These are phyloP conservation scores for Columba janthina DNA, from an alignment of 2,113 vertebrate genomes.

Conservation along the genomic window DNA sequence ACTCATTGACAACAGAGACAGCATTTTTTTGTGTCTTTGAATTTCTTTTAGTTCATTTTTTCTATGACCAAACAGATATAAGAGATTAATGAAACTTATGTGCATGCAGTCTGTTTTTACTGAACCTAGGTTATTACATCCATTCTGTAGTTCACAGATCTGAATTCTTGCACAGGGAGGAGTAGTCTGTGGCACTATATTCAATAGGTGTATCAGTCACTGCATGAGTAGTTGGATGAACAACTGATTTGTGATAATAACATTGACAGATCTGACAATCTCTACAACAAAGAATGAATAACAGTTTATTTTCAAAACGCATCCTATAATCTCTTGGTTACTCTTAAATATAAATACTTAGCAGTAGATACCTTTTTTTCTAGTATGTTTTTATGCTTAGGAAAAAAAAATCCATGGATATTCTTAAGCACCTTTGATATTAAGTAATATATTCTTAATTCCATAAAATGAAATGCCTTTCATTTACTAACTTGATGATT, in stretches of 20 bases:
- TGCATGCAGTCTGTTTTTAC: not conserved
- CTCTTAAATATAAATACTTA: not conserved
- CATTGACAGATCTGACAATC: not conserved
- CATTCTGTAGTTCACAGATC: not conserved
- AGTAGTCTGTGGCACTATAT: fast-evolving
- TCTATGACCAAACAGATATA: fast-evolving
- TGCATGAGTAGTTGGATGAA: not conserved
- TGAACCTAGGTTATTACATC: not conserved
- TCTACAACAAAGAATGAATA: not conserved
- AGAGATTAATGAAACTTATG: not conserved
- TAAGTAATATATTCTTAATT: not conserved
- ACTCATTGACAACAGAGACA: not conserved
- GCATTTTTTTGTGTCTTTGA: not conserved
- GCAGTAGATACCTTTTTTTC: not conserved
- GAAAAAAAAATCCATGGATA: not conserved
- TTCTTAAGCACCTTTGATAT: not conserved
- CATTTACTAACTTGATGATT: not conserved
- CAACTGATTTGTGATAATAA: not conserved
- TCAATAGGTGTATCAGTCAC: not conserved
- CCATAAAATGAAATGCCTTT: not conserved
- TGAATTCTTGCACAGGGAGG: not conserved
- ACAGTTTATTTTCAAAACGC: not conserved
- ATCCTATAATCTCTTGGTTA: not conserved
- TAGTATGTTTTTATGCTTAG: not conserved
- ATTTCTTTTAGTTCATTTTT: not conserved